phyloP scores from a whole-genome alignment of 1,140 invertebrate genomes.

The Zaprionus taronus region DNA sequence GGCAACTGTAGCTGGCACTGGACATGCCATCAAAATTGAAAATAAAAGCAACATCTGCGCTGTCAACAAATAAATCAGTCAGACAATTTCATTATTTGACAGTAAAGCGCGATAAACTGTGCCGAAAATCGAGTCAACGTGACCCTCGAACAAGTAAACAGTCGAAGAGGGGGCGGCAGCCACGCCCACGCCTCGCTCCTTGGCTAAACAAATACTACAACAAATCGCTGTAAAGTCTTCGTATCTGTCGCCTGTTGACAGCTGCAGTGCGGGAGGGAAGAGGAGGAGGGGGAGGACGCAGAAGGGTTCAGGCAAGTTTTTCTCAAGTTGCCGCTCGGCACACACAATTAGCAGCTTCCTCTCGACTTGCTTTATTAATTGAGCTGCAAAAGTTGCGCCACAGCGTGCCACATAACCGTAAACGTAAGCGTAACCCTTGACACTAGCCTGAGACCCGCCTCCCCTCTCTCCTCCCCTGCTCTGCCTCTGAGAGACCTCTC shows the following conservation, averaged over 20 bases:
- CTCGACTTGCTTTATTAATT: conserved; percentile 80
- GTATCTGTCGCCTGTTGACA: conserved; percentile 46
- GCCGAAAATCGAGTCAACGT: conserved; percentile 62
- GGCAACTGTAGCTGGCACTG: conserved; percentile 32
- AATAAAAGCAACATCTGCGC: conserved; percentile 81
- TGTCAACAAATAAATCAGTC: conserved; percentile 83
- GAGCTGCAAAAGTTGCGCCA: conserved; percentile 73
- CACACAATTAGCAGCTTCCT: conserved; percentile 80
- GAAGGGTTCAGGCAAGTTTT: conserved; percentile 37
- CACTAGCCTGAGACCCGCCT: conserved; percentile 3
- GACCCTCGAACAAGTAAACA: conserved; percentile 29
- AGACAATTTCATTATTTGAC: conserved; percentile 82
- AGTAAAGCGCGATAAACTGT: conserved; percentile 82
- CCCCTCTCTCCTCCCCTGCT: neutral
- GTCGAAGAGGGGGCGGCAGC: neutral
- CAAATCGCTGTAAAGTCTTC: conserved; percentile 33
- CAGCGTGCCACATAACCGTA: conserved; percentile 48
- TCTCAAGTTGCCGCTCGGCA: conserved; percentile 51
- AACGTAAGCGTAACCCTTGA: conserved; percentile 55
- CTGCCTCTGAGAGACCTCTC: conserved; percentile 5
- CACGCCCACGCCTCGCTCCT: neutral
- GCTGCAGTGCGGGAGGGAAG: neutral
- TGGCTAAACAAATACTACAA: conserved; percentile 1
- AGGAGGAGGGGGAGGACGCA: neutral
- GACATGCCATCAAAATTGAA: conserved; percentile 78